These are phyloP conservation scores for Matsumurasca onukii DNA, from an alignment of 1,140 invertebrate species.

Conservation along the genomic window DNA sequence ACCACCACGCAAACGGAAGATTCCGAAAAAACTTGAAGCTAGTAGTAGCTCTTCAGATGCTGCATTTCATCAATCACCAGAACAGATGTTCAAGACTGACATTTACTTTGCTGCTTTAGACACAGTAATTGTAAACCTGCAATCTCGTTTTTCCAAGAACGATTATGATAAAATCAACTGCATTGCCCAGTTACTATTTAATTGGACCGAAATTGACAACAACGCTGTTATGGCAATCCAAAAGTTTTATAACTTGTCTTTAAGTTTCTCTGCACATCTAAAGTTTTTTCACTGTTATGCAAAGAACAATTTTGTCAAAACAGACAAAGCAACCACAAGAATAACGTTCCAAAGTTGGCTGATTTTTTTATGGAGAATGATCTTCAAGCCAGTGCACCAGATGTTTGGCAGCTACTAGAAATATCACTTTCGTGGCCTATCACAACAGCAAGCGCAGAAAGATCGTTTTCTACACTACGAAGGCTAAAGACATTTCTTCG, in stretches of 20 bases:
- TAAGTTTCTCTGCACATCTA: background rate
- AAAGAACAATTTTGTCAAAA: slow-evolving; percentile 4
- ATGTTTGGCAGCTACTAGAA: slow-evolving; percentile 1
- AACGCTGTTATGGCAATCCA: slow-evolving; percentile 10
- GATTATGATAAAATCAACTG: slow-evolving; percentile 13
- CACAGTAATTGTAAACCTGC: slow-evolving; percentile 10
- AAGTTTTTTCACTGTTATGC: slow-evolving; percentile 19
- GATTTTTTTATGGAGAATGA: background rate
- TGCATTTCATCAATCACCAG: background rate
- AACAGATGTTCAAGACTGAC: slow-evolving; percentile 6
- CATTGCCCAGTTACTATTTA: background rate
- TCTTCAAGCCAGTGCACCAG: background rate
- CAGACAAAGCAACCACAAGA: slow-evolving; percentile 6
- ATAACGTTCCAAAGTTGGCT: background rate
- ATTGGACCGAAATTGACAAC: background rate
- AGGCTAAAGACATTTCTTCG: background rate
- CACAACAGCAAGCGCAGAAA: background rate
- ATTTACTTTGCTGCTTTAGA: slow-evolving; percentile 12
- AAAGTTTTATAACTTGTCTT: slow-evolving; percentile 20
- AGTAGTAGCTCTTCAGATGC: background rate
- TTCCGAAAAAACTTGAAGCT: background rate
- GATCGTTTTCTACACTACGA: slow-evolving; percentile 1
- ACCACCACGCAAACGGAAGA: background rate
- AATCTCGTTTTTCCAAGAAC: slow-evolving; percentile 12
- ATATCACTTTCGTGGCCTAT: background rate